Evolutionary conservation across 2,888 invertebrate species (phyloP).

Genomic region (Meiosimyza decipiens): DNA sequence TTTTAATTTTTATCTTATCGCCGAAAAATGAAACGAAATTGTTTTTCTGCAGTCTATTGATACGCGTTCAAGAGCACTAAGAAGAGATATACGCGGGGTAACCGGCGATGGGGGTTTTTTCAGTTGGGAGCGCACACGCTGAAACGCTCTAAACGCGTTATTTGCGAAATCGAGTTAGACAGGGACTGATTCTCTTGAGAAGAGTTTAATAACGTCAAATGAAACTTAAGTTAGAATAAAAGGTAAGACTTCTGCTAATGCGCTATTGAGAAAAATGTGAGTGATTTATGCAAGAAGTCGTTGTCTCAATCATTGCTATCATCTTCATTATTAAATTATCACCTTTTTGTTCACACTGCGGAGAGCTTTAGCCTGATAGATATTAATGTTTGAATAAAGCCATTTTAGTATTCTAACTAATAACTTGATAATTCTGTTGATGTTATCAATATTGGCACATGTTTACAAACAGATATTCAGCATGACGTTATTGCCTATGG

Average conservation of each 20-base stretch:
- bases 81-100: neutral
- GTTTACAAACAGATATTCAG: too few relatives aligned
- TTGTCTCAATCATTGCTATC: neutral
- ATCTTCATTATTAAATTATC: conserved; percentile 8
- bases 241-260: too few relatives aligned
- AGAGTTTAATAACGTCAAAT: neutral
- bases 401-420: too few relatives aligned
- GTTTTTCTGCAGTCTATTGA: conserved; percentile 9
- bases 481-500: too few relatives aligned
- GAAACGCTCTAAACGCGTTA: conserved; percentile 4
- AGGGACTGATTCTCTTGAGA: neutral
- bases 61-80: conserved; percentile 5
- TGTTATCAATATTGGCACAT: too few relatives aligned
- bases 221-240: neutral
- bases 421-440: too few relatives aligned
- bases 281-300: conserved; percentile 11
- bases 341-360: neutral
- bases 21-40: conserved; percentile 1
- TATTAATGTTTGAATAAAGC: too few relatives aligned
- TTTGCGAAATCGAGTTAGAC: conserved; percentile 7
- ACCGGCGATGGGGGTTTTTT: neutral
- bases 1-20: conserved; percentile 30
- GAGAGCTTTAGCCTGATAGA: conserved; percentile 6
- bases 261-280: conserved; percentile 1
- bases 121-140: neutral